Percentiles rank a stretch among this genome's conserved stretches.
Conservation (phyloP, 2,888 invertebrate genomes). For the Catocala nupta region DNA sequence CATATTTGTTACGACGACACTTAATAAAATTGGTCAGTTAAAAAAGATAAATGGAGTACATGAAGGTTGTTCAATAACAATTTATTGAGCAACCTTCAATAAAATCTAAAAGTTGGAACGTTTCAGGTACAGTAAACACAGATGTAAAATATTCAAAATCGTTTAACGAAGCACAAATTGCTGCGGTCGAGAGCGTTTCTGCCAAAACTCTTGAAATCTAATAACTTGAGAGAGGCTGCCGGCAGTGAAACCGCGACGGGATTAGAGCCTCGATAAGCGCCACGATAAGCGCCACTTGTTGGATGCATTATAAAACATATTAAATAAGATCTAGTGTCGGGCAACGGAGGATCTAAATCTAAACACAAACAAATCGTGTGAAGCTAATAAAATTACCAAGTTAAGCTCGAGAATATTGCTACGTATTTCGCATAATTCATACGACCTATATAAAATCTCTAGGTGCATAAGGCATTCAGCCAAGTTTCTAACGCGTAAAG, state of each 20-base stretch:
- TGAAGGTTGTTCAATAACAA: too few relatives aligned
- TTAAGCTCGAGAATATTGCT: background rate
- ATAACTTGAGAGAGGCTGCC: slow-evolving; percentile 56
- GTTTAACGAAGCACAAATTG: slow-evolving; percentile 61
- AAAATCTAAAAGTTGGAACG: background rate
- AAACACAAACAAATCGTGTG: background rate
- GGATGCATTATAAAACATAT: slow-evolving; percentile 58
- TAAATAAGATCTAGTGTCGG: slow-evolving; percentile 21
- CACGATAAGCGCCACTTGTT: slow-evolving; percentile 55
- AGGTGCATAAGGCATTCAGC: background rate
- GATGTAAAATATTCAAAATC: slow-evolving; percentile 32
- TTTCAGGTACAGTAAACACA: background rate
- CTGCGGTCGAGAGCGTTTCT: slow-evolving; percentile 58
- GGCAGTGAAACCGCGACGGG: slow-evolving; percentile 46
- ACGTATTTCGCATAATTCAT: slow-evolving; percentile 2
- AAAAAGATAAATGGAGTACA: too few relatives aligned
- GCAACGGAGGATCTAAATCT: slow-evolving; percentile 11
- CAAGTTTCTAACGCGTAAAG: background rate
- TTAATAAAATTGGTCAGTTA: too few relatives aligned
- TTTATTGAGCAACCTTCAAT: too few relatives aligned
- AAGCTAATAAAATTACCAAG: background rate
- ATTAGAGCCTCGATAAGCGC: slow-evolving; percentile 54
- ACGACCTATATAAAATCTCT: background rate
- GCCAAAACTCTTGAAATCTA: slow-evolving; percentile 69
- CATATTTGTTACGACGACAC: too few relatives aligned